These are phyloP conservation scores for Melanotaenia parkinsoni DNA, from an alignment of 2,797 vertebrate species.

Conservation along the genomic window DNA sequence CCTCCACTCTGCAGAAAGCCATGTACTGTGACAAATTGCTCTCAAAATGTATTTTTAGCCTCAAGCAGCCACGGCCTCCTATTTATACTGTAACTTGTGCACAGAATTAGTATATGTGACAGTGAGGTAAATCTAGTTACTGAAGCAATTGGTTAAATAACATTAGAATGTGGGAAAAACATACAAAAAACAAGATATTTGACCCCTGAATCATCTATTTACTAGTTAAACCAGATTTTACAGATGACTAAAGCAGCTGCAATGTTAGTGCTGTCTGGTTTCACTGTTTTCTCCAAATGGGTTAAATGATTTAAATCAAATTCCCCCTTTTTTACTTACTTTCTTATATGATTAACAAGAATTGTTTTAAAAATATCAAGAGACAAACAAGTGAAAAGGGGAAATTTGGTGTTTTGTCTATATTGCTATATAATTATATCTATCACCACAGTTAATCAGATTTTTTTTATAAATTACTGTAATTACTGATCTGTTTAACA, in stretches of 20 bases:
- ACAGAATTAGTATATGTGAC: slow-evolving; percentile 16
- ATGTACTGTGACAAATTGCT: slow-evolving; percentile 58
- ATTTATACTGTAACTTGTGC: slow-evolving; percentile 35
- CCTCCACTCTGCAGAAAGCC: slow-evolving; percentile 63
- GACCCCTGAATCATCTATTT: slow-evolving; percentile 40
- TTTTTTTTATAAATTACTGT: too few relatives aligned
- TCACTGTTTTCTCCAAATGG: slow-evolving; percentile 18
- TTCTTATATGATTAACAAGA: too few relatives aligned
- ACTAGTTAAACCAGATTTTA: slow-evolving; percentile 42
- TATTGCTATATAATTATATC: too few relatives aligned
- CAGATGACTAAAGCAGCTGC: slow-evolving; percentile 9
- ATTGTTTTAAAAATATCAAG: too few relatives aligned
- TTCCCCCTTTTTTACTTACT: too few relatives aligned
- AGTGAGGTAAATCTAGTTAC: background rate
- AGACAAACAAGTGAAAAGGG: too few relatives aligned
- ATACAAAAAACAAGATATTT: background rate
- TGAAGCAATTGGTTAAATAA: background rate
- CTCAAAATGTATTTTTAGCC: slow-evolving; percentile 69
- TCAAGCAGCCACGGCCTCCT: slow-evolving; percentile 11
- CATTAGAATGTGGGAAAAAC: background rate
- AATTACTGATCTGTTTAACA: too few relatives aligned
- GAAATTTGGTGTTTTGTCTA: too few relatives aligned
- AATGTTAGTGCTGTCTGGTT: slow-evolving; percentile 28
- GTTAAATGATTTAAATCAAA: background rate
- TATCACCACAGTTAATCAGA: too few relatives aligned